These are phyloP conservation scores for Peromyscus attwateri DNA, from an alignment of 2,797 vertebrate species.

Conservation along the genomic window DNA sequence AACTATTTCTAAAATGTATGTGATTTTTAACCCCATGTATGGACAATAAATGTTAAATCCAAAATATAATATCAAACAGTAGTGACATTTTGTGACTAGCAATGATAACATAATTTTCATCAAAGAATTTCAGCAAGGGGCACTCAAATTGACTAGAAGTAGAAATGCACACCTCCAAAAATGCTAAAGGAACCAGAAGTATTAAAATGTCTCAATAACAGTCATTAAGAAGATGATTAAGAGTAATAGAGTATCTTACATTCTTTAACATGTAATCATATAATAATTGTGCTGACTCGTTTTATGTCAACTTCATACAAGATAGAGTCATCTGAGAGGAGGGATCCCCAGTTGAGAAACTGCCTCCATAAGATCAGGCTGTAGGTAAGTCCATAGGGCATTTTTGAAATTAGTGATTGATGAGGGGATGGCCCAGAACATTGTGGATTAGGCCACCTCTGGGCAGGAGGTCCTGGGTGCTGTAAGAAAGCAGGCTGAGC, in stretches of 20 bases:
- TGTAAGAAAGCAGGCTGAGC: too few species aligned
- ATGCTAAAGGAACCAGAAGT: background rate
- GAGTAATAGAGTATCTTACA: background rate
- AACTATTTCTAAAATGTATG: background rate
- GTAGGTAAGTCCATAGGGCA: background rate
- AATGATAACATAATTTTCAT: background rate
- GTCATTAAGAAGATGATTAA: background rate
- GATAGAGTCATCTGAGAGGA: background rate
- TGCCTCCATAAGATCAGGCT: too few species aligned
- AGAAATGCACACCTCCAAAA: constrained; percentile 30
- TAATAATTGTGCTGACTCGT: background rate
- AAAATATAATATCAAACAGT: background rate
- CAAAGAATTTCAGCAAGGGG: background rate
- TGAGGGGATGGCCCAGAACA: background rate
- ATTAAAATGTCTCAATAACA: background rate
- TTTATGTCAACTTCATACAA: background rate
- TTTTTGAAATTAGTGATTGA: background rate
- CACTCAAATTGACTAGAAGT: background rate
- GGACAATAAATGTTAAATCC: background rate
- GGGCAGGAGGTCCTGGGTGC: background rate
- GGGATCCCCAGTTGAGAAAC: too few species aligned
- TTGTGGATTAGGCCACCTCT: background rate
- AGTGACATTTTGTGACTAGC: background rate
- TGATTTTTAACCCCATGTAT: background rate
- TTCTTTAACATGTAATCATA: background rate